Evolutionary conservation across 2,888 invertebrate genomes (phyloP).

Genomic region (Clistopyga incitator): DNA sequence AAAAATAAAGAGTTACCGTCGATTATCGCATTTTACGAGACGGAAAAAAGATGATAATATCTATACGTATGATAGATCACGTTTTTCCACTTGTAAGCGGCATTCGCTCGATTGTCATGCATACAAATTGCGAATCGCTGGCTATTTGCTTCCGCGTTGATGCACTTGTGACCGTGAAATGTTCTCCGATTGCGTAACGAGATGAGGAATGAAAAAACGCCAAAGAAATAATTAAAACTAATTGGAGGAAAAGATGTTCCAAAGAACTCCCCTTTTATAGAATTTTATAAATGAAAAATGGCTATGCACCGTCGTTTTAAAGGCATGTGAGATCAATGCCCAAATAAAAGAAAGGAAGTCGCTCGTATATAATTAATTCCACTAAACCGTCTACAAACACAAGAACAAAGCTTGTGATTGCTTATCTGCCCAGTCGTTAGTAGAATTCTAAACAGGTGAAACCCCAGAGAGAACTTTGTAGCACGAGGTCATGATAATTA

Average conservation of each 20-base stretch:
- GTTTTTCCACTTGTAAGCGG: not conserved
- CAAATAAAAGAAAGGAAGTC: not conserved
- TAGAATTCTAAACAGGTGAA: not conserved
- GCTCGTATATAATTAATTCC: not conserved
- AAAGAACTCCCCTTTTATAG: not conserved
- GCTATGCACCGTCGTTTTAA: no score
- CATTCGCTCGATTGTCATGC: not conserved
- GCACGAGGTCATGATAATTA: not conserved
- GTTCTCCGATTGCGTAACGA: constrained; percentile 28
- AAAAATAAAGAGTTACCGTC: constrained; percentile 7
- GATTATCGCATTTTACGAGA: not conserved
- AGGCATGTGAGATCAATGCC: not conserved
- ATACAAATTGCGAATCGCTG: constrained; percentile 38
- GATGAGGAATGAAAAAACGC: not conserved
- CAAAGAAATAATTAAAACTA: not conserved
- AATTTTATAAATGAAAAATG: constrained; percentile 3
- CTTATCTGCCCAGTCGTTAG: not conserved
- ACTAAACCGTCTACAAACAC: not conserved
- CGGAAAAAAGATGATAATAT: not conserved
- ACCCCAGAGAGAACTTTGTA: not conserved
- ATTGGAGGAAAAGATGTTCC: not conserved
- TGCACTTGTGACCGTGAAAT: constrained; percentile 29
- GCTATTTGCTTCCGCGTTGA: constrained; percentile 37
- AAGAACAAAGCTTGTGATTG: not conserved
- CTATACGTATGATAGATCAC: constrained; percentile 1